Conservation (phyloP, 2,113 vertebrate genomes). For the Peromyscus californicus region DNA sequence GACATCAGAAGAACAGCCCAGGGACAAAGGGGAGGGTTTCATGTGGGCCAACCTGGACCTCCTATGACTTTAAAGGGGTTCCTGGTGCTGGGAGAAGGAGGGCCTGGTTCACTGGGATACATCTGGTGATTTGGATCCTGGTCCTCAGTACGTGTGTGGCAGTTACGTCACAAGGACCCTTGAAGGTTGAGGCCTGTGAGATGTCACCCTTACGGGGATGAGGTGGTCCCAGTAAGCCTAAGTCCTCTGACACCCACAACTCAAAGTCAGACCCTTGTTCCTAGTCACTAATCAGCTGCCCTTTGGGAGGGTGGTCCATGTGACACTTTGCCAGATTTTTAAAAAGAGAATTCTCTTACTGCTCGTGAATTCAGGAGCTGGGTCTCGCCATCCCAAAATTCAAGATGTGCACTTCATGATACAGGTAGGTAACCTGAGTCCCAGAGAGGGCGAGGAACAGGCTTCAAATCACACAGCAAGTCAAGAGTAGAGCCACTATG, state of each 20-base stretch:
- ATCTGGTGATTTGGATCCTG: background rate
- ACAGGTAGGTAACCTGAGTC: background rate
- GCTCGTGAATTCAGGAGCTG: background rate
- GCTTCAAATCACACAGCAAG: background rate
- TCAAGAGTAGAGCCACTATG: background rate
- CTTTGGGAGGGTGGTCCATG: background rate
- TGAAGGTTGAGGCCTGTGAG: background rate
- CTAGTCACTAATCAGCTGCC: background rate
- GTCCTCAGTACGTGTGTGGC: background rate
- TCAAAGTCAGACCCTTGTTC: background rate
- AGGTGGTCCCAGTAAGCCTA: background rate
- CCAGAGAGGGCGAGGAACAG: background rate
- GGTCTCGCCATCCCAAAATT: background rate
- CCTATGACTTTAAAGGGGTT: background rate
- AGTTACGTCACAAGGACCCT: background rate
- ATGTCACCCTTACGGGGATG: background rate
- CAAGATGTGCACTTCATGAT: background rate
- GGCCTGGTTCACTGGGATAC: background rate
- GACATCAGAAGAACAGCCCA: background rate
- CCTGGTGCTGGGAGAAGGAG: background rate
- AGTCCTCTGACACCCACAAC: background rate
- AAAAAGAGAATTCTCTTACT: background rate
- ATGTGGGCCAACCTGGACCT: background rate
- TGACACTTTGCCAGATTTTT: background rate
- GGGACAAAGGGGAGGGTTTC: background rate